Conservation (phyloP, 2,888 invertebrate species). For the Platycnemis pennipes region DNA sequence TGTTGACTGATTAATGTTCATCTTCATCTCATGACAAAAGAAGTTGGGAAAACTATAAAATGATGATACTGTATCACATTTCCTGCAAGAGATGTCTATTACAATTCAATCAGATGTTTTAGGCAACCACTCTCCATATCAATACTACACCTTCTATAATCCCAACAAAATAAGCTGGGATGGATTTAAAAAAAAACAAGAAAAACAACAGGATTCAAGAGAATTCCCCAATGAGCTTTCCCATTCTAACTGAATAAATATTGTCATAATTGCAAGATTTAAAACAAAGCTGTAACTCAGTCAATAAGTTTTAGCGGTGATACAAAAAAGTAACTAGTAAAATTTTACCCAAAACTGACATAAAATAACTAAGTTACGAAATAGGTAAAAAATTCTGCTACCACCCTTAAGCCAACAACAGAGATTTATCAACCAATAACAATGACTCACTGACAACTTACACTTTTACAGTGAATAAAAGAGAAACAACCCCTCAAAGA, state of each 20-base stretch:
- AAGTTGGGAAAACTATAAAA: background rate
- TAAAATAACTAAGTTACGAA: background rate
- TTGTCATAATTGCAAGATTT: background rate
- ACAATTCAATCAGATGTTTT: background rate
- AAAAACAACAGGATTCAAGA: background rate
- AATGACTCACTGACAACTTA: background rate
- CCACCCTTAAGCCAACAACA: background rate
- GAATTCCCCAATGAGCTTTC: background rate
- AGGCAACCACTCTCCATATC: background rate
- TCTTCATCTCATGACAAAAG: slow-evolving; percentile 13
- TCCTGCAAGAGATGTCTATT: slow-evolving; percentile 37
- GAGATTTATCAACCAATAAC: background rate
- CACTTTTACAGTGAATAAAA: background rate
- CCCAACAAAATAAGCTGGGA: background rate
- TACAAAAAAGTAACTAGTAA: background rate
- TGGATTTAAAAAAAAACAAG: background rate
- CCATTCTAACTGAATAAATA: background rate
- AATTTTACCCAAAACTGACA: background rate
- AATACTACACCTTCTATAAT: background rate
- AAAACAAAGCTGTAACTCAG: background rate
- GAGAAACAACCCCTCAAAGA: background rate
- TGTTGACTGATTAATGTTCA: slow-evolving; percentile 21
- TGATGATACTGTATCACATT: background rate
- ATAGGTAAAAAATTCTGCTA: background rate
- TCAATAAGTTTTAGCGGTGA: background rate